phyloP scores from a whole-genome alignment of 2,113 vertebrate species.

The Pipa parva region DNA sequence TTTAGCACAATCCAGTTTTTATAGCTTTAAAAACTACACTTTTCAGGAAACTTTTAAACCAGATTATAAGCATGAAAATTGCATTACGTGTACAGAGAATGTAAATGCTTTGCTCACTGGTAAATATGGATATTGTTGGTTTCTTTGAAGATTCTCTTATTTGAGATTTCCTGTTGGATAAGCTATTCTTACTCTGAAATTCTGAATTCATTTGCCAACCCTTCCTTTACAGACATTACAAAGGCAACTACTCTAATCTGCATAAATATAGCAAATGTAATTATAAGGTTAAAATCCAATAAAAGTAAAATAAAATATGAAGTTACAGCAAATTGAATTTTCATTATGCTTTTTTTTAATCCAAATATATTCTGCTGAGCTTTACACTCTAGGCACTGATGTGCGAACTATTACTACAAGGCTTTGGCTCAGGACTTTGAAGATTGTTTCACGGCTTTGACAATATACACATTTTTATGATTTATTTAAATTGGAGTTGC shows the following conservation, averaged over 20 bases:
- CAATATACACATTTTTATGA: constrained; percentile 41
- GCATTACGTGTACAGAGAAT: constrained; percentile 41
- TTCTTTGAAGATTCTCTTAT: constrained; percentile 51
- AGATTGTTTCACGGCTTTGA: constrained; percentile 37
- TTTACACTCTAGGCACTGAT: constrained; percentile 41
- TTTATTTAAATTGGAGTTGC: constrained; percentile 40
- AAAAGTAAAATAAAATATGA: constrained; percentile 40
- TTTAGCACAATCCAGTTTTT: constrained; percentile 52
- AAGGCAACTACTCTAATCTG: constrained; percentile 27
- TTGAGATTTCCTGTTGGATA: constrained; percentile 44
- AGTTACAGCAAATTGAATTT: constrained; percentile 43
- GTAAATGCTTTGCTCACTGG: constrained; percentile 50
- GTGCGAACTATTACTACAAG: constrained; percentile 38
- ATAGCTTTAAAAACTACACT: constrained; percentile 42
- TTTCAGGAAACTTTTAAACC: constrained; percentile 37
- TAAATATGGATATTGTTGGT: constrained; percentile 49
- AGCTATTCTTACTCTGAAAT: constrained; percentile 41
- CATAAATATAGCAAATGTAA: constrained; percentile 41
- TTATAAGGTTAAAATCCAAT: constrained; percentile 44
- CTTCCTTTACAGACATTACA: constrained; percentile 13
- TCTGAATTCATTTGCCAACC: constrained; percentile 41
- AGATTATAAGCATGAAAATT: constrained; percentile 50
- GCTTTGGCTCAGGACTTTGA: constrained; percentile 30
- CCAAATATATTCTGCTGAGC: constrained; percentile 40
- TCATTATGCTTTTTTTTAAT: constrained; percentile 42